Percentiles rank a stretch among this genome's conserved stretches.
phyloP scores from a whole-genome alignment of 2,888 invertebrate genomes.

The Leuctra nigra region DNA sequence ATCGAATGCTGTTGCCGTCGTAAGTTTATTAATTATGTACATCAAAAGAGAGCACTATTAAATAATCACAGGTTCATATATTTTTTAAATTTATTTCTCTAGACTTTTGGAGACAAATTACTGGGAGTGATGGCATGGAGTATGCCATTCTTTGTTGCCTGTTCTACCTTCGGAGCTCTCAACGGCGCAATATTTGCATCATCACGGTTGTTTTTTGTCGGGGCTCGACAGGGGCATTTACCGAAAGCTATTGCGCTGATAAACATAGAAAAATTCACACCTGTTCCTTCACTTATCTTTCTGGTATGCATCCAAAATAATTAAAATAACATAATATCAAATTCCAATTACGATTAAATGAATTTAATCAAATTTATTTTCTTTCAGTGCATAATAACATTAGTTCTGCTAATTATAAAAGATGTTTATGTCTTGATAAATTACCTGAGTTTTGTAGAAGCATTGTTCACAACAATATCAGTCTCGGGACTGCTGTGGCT shows the following conservation, averaged over 20 bases:
- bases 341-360: background rate
- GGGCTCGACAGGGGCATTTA: conserved; percentile 80
- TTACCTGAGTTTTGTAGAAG: conserved; percentile 87
- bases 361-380: conserved; percentile 29
- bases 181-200: conserved; percentile 95
- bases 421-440: conserved; percentile 85
- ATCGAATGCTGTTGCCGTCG: conserved; percentile 88
- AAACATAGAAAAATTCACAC: conserved; percentile 72
- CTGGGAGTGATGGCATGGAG: conserved; percentile 82
- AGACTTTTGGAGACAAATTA: conserved; percentile 82
- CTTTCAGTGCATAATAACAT: conserved; percentile 75
- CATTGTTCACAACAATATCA: conserved; percentile 78
- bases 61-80: background rate
- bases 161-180: conserved; percentile 91
- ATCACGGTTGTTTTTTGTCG: conserved; percentile 82
- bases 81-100: conserved; percentile 22
- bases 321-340: too few species aligned
- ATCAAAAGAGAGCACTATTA: background rate
- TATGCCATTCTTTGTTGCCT: conserved; percentile 94
- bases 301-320: too few species aligned
- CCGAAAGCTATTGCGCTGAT: conserved; percentile 81
- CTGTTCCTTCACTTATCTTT: conserved; percentile 80
- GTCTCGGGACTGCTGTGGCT: conserved; percentile 81
- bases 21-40: too few species aligned
- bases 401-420: conserved; percentile 69